Base-by-base conservation (phyloP, 2,113 vertebrate genomes). In the Myiozetetes cayanensis region DNA sequence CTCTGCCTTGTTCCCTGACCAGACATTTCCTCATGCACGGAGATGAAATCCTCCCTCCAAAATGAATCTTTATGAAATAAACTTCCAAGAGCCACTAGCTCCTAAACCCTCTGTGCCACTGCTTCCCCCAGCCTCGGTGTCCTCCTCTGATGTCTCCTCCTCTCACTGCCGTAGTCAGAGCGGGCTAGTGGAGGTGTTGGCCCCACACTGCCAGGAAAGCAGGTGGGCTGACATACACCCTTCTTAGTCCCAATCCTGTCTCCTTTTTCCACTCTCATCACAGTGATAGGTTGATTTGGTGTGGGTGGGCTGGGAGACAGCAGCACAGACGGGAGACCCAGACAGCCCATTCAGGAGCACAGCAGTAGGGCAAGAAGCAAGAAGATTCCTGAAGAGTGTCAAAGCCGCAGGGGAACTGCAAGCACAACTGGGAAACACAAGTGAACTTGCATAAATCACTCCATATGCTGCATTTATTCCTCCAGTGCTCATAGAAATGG, bases 371-470 rank as follows among this genome's bases (percentile, higher is more conserved):
- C 2, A 2, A 76, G 93, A 78, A 63, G 43, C 76, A 84, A 83
- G 62, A 68, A 56, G 66, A 85, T 95, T 95, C 90, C 90, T 92
- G 90, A 80, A 93, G 93, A 88, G 92, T 67, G 14, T 77, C 9
- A 2, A 49, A 63, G 74, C 90, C 68, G 86, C 86, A 86, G 88
- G 93, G 66, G 49, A 91, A 30, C 59, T 70, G 74, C 74, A 87
- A 30, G 74, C 81, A 41, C 92, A 85, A 93, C 89, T 76, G 89
- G 89, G 85, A 90, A 91, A 89, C 58, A 87, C 71, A 71, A 96
- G 70, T 82, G 92, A 86, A 75, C 44, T 84, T 62, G 39, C 62
- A 46, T 92, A 94, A 95, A 93, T 95, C 88, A 92, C 74, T 87
- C 86, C 52, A 77, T 62, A 85, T 3, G 3, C 44, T 53, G 41